Evolutionary conservation across 1,140 invertebrate genomes (phyloP).

Genomic region (Leucophenga varia): DNA sequence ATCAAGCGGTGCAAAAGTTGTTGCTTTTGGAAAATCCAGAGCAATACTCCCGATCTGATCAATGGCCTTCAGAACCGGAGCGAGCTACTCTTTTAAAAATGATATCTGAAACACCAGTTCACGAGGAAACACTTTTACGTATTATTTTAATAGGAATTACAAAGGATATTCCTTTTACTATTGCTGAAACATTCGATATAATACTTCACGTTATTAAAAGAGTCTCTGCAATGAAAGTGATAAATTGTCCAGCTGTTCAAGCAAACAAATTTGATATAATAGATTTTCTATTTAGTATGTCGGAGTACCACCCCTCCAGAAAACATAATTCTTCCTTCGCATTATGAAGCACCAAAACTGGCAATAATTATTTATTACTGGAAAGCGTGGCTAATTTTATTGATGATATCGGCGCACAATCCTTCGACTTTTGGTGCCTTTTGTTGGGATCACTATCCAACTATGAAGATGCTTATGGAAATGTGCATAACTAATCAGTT

Average conservation of each 20-base stretch:
- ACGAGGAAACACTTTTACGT: slow-evolving; percentile 79
- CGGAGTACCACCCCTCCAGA: slow-evolving; percentile 91
- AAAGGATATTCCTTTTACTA: slow-evolving; percentile 79
- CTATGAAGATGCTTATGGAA: slow-evolving; percentile 88
- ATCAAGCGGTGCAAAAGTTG: slow-evolving; percentile 82
- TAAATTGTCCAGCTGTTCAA: slow-evolving; percentile 67
- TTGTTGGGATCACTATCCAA: slow-evolving; percentile 92
- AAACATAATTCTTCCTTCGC: slow-evolving; percentile 83
- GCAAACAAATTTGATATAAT: slow-evolving; percentile 84
- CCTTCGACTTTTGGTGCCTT: slow-evolving; percentile 80
- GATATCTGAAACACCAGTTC: slow-evolving; percentile 83
- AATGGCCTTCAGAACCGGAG: slow-evolving; percentile 91
- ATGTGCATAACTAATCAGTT: slow-evolving; percentile 90
- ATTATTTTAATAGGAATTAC: slow-evolving; percentile 81
- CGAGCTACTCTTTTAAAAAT: slow-evolving; percentile 75
- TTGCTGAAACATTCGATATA: slow-evolving; percentile 82
- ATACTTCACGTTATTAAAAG: slow-evolving; percentile 81
- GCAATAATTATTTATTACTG: slow-evolving; percentile 91
- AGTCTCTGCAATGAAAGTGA: slow-evolving; percentile 73
- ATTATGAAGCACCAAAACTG: slow-evolving; percentile 82
- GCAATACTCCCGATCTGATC: slow-evolving; percentile 88
- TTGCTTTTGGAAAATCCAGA: slow-evolving; percentile 83
- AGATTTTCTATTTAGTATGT: slow-evolving; percentile 86
- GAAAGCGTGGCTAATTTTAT: slow-evolving; percentile 90
- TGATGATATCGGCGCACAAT: slow-evolving; percentile 91